A percentile compares a stretch with the other conserved stretches of the same genome.
phyloP scores from a whole-genome alignment of 2,797 vertebrate species.

The Chrysocyon brachyurus region DNA sequence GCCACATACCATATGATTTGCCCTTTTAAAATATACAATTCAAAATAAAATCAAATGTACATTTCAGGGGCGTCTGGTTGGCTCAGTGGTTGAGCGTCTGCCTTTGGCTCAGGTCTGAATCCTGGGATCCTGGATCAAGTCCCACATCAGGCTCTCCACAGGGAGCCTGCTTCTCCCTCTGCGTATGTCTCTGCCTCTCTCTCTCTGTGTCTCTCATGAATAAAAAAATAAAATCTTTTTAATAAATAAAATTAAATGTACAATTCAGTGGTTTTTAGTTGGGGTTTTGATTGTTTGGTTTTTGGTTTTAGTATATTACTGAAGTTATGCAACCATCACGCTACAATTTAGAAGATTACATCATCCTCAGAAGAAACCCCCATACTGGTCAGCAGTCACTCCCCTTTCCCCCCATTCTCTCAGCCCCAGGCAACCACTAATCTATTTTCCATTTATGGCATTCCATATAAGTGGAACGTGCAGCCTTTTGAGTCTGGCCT shows the following conservation, averaged over 20 bases:
- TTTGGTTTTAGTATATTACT: not conserved
- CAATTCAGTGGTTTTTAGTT: not conserved
- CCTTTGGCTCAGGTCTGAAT: too few species aligned
- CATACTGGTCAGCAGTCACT: not conserved
- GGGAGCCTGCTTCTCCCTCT: too few species aligned
- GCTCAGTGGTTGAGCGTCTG: too few species aligned
- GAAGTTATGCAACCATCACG: not conserved
- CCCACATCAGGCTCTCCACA: too few species aligned
- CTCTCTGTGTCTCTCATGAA: too few species aligned
- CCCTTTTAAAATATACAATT: not conserved
- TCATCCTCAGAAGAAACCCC: not conserved
- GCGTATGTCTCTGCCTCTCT: too few species aligned
- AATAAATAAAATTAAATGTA: not conserved
- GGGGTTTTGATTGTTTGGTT: not conserved
- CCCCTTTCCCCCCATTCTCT: not conserved
- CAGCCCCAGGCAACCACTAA: not conserved
- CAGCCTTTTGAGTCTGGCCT: not conserved
- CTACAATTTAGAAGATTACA: not conserved
- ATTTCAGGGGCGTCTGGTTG: too few species aligned
- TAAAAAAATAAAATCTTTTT: too few species aligned
- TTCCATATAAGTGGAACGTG: not conserved
- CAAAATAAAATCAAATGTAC: too few species aligned
- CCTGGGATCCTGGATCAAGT: too few species aligned
- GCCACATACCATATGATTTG: not conserved
- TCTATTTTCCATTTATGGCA: not conserved